These are phyloP conservation scores for Pocillopora grandis DNA, from an alignment of 92 coral and sea anemone species.

Conservation along the genomic window DNA sequence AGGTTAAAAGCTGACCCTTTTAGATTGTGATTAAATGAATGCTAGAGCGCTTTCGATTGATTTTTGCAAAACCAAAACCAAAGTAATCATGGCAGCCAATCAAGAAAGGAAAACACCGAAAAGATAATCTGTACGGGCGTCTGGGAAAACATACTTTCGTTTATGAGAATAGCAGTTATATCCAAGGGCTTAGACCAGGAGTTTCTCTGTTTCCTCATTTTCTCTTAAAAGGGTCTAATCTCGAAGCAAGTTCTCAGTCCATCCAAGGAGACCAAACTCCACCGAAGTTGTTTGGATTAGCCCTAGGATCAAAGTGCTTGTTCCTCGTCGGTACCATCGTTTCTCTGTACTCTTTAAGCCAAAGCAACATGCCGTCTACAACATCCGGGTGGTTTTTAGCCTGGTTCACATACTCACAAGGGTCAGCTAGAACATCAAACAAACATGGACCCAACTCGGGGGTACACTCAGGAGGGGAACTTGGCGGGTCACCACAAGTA, in stretches of 20 bases:
- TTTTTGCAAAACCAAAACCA: too few relatives aligned
- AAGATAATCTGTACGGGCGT: too few relatives aligned
- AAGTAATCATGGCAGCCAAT: too few relatives aligned
- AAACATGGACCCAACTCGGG: constrained; percentile 65
- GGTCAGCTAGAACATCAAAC: constrained; percentile 67
- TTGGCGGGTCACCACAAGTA: constrained; percentile 70
- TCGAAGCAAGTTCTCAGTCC: not conserved
- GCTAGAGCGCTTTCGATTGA: too few relatives aligned
- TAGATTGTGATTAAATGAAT: too few relatives aligned
- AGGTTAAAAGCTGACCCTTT: too few relatives aligned
- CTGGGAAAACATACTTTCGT: too few relatives aligned
- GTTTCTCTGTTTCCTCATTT: too few relatives aligned
- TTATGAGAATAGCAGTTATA: too few relatives aligned
- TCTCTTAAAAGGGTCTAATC: too few relatives aligned
- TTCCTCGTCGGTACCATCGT: constrained; percentile 80
- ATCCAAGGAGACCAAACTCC: constrained; percentile 84
- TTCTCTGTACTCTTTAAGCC: constrained; percentile 69
- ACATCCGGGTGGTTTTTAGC: constrained; percentile 58
- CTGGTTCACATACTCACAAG: constrained; percentile 75
- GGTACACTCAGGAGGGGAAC: constrained; percentile 59
- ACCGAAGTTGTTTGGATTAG: constrained; percentile 61
- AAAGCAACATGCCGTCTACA: constrained; percentile 56
- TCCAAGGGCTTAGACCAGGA: too few relatives aligned
- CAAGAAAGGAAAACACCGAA: too few relatives aligned
- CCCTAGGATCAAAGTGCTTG: constrained; percentile 53